Evolutionary conservation across 2,113 vertebrate species (phyloP).

Genomic region (Melanostigma gelatinosum): DNA sequence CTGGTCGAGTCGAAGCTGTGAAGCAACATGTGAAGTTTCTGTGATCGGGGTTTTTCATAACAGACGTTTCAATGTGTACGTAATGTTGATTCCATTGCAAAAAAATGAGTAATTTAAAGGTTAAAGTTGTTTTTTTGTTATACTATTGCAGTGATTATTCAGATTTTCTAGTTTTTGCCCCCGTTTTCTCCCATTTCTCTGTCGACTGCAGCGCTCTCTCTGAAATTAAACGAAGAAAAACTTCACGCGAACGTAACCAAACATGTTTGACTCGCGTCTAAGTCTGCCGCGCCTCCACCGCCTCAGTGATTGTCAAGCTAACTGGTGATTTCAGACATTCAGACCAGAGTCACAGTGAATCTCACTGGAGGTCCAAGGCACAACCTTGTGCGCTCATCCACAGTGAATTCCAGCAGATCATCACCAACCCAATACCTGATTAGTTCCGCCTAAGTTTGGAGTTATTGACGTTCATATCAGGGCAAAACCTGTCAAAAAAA

Average conservation of each 20-base stretch:
- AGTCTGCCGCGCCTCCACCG: neutral
- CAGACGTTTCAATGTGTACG: too few species aligned
- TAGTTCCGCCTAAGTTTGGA: neutral
- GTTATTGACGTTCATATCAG: too few species aligned
- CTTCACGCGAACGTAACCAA: neutral
- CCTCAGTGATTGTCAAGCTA: neutral
- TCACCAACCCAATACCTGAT: neutral
- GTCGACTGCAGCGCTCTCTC: neutral
- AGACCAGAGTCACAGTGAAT: neutral
- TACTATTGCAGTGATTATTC: neutral
- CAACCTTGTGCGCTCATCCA: neutral
- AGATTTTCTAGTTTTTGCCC: neutral
- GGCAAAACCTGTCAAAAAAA: neutral
- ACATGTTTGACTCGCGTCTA: neutral
- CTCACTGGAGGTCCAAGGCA: neutral
- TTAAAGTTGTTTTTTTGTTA: neutral
- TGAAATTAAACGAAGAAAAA: neutral
- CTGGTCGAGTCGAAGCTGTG: slow-evolving; percentile 18
- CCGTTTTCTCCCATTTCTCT: neutral
- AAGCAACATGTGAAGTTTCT: neutral
- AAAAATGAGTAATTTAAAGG: neutral
- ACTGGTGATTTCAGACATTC: neutral
- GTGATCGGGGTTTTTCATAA: neutral
- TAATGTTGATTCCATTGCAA: neutral
- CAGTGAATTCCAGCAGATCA: neutral